Evolutionary conservation across 2,797 vertebrate genomes (phyloP).

Genomic region (Lacerta bilineata): DNA sequence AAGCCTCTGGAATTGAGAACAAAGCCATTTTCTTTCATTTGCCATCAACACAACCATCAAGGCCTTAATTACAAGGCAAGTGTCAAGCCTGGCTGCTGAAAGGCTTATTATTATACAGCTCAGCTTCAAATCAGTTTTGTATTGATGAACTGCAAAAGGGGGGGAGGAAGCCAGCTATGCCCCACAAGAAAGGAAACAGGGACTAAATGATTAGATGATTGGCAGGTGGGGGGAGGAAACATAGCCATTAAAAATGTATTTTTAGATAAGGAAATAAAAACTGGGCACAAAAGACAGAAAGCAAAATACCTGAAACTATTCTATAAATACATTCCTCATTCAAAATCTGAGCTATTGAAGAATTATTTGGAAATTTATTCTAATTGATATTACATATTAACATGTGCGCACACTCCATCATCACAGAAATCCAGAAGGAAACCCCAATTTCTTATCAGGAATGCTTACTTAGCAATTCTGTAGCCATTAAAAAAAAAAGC

Average conservation of each 20-base stretch:
- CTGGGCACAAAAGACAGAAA: conserved; percentile 36
- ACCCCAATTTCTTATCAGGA: background rate
- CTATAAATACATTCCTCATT: conserved; percentile 53
- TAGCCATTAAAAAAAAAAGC: background rate
- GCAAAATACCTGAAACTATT: conserved; percentile 44
- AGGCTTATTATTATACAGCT: conserved; percentile 89
- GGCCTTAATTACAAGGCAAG: conserved; percentile 97
- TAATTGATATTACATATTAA: conserved; percentile 22
- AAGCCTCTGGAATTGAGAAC: conserved; percentile 89
- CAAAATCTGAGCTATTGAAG: conserved; percentile 15
- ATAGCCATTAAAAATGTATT: conserved; percentile 58
- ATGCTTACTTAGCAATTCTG: background rate
- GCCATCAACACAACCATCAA: conserved; percentile 92
- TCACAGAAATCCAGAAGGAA: conserved; percentile 4
- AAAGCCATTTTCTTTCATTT: conserved; percentile 93
- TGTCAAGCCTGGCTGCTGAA: conserved; percentile 87
- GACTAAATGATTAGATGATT: conserved; percentile 67
- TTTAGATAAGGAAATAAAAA: conserved; percentile 24
- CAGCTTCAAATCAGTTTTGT: conserved; percentile 89
- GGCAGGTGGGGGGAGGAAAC: conserved; percentile 58
- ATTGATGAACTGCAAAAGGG: conserved; percentile 81
- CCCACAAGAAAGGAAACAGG: conserved; percentile 67
- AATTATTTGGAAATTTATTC: conserved; percentile 27
- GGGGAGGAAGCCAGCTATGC: conserved; percentile 74
- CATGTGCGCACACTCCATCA: background rate